Base-by-base conservation (phyloP, 2,113 vertebrate species). In the Lanius ludovicianus region DNA sequence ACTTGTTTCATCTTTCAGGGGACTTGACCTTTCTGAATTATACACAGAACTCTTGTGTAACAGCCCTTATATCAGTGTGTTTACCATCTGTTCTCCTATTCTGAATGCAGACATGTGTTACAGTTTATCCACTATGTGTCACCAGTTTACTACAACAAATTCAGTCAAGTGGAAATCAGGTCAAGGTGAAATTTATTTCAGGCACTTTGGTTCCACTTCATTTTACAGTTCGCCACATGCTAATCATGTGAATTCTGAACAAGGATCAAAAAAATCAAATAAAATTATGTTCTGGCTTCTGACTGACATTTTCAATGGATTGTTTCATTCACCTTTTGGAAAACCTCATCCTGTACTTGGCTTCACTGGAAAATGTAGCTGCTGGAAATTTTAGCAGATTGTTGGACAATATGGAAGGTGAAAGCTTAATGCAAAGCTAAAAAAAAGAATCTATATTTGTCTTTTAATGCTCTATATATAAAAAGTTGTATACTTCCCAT, bases 181-280 rank as follows among this genome's bases (percentile, higher is more conserved):
- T 96, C 94, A 97, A 98, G 95, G 96, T 97, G 89, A 97, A 96
- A 95, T 95, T 97, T 97, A 97, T 97, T 97, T 97, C 92, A 96
- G 89, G 83, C 92, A 52, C 82, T 94, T 97, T 96, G 96, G 74
- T 94, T 97, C 89, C 91, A 95, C 84, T 95, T 93, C 69, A 1
- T 96, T 97, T 95, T 95, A 96, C 91, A 91, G 84, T 95, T 97
- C 68, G 23, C 85, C 95, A 96, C 81, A 78, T 96, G 84, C 86
- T 95, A 96, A 92, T 97, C 90, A 93, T 59, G 80, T 35, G 55
- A 91, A 93, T 92, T 90, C 80, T 93, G 89, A 94, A 93, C 6
- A 9, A 86, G 63, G 89, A 93, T 85, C 76, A 95, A 85, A 97
- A 94, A 96, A 91, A 23, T 59, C 47, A 93, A 96, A 95, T 89